Evolutionary conservation across 1,140 invertebrate genomes (phyloP).

Genomic region (Drosophila repletoides): DNA sequence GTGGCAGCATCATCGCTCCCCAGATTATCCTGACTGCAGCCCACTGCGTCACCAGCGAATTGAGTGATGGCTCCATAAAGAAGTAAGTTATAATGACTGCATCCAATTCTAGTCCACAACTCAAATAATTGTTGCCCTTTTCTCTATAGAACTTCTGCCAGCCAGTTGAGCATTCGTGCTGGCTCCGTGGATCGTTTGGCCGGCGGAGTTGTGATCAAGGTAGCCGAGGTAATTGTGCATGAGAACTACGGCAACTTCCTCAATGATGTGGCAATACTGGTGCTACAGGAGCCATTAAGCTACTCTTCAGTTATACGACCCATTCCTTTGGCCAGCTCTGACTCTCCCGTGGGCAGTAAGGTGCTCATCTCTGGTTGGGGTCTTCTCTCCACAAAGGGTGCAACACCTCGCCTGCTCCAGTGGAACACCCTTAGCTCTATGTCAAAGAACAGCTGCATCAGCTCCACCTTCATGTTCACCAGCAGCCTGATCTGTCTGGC

Average conservation of each 20-base stretch:
- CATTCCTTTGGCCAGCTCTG: slow-evolving; percentile 47
- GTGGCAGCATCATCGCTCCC: neutral
- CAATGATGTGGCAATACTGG: slow-evolving; percentile 83
- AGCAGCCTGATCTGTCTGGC: slow-evolving; percentile 34
- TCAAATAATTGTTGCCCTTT: no score
- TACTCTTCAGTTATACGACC: slow-evolving; percentile 66
- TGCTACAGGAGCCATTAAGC: slow-evolving; percentile 59
- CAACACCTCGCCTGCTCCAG: slow-evolving; percentile 29
- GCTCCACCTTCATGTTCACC: slow-evolving; percentile 5
- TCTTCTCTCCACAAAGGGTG: slow-evolving; percentile 48
- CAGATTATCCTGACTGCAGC: neutral
- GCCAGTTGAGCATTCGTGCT: slow-evolving; percentile 17
- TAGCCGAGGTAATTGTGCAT: slow-evolving; percentile 58
- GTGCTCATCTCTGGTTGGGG: slow-evolving; percentile 83
- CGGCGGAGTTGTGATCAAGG: slow-evolving; percentile 16
- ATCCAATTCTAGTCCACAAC: no score
- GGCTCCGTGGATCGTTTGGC: slow-evolving; percentile 13
- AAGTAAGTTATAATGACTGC: no score
- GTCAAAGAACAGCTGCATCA: neutral
- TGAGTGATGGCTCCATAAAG: neutral
- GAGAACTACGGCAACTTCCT: slow-evolving; percentile 49
- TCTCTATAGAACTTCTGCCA: neutral
- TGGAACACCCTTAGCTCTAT: slow-evolving; percentile 27
- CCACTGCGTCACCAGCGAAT: neutral
- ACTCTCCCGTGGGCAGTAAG: slow-evolving; percentile 26